Percentiles rank a stretch among this genome's conserved stretches.
Conservation (phyloP, 2,113 vertebrate species). For the Syngnathus typhle region DNA sequence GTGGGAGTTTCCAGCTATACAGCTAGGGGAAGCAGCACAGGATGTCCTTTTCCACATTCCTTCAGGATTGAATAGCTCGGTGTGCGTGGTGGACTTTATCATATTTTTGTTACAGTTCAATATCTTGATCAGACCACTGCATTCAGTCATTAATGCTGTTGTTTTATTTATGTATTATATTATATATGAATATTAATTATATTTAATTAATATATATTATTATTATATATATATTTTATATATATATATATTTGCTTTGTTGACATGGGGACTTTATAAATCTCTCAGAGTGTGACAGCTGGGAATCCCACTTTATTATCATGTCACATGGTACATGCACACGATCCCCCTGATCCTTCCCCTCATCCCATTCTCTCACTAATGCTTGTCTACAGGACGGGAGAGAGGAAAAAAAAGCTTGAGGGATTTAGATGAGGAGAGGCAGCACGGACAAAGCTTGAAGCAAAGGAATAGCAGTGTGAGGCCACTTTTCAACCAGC, state of each 20-base stretch:
- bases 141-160: no score
- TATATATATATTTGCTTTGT: background rate
- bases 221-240: background rate
- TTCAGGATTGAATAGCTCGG: slow-evolving; percentile 31
- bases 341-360: slow-evolving; percentile 59
- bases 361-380: slow-evolving; percentile 31
- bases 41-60: slow-evolving; percentile 64
- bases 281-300: slow-evolving; percentile 54
- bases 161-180: no score
- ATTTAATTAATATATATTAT: no score
- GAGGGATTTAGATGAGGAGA: slow-evolving; percentile 24
- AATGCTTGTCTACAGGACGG: slow-evolving; percentile 47
- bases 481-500: slow-evolving; percentile 55
- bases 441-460: slow-evolving; percentile 6
- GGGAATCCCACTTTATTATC: slow-evolving; percentile 59
- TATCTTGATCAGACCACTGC: no score
- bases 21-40: slow-evolving; percentile 63
- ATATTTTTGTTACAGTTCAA: background rate
- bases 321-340: slow-evolving; percentile 55
- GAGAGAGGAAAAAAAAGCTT: slow-evolving; percentile 36
- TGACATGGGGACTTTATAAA: slow-evolving; percentile 9
- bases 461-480: slow-evolving; percentile 38
- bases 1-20: slow-evolving; percentile 67
- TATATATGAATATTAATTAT: no score
- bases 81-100: background rate